These are phyloP conservation scores for Beroe ovata DNA, from an alignment of 37 sponge, comb jelly and placozoan genomes.

Conservation along the genomic window DNA sequence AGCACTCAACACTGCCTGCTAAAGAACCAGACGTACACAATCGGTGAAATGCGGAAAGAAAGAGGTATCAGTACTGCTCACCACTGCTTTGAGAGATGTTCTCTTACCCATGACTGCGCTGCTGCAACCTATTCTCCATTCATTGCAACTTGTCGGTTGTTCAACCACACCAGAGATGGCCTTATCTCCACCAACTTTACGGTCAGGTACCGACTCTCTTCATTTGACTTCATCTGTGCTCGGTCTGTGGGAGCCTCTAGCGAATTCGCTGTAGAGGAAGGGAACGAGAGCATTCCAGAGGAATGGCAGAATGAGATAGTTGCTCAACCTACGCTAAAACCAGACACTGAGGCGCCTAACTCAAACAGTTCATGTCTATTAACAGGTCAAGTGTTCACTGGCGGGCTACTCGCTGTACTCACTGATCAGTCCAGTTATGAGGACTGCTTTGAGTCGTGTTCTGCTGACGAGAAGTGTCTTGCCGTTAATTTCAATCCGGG, in stretches of 20 bases:
- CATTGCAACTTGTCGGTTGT: background rate
- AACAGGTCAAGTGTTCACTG: constrained; percentile 7
- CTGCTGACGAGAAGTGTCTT: background rate
- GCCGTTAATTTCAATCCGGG: background rate
- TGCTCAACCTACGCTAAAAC: background rate
- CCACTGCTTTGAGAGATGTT: background rate
- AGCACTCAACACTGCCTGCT: background rate
- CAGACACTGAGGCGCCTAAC: background rate
- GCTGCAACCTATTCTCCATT: constrained; percentile 7
- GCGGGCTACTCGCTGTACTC: background rate
- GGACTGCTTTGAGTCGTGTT: constrained; percentile 21
- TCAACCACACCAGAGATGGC: background rate
- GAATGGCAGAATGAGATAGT: background rate
- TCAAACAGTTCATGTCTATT: background rate
- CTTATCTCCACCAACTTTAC: background rate
- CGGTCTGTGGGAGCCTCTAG: background rate
- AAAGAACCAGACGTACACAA: background rate
- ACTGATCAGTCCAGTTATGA: background rate
- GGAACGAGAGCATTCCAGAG: too few relatives aligned
- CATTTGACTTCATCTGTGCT: constrained; percentile 19
- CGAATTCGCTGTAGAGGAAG: background rate
- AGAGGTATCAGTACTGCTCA: background rate
- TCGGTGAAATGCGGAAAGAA: background rate
- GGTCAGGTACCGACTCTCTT: background rate
- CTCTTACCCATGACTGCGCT: background rate